phyloP scores from a whole-genome alignment of 2,888 invertebrate species.

The Drosophila cognata region DNA sequence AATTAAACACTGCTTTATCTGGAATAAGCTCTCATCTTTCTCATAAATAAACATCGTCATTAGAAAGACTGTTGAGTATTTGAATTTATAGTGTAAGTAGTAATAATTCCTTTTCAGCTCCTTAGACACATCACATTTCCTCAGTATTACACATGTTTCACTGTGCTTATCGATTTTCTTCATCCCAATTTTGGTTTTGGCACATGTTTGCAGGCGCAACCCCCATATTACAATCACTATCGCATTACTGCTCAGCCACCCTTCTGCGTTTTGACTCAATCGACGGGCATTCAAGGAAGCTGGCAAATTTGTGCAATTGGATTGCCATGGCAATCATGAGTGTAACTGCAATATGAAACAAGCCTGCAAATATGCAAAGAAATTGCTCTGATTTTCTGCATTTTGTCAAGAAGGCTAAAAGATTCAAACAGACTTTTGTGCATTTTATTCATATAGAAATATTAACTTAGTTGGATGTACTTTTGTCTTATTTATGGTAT shows the following conservation, averaged over 20 bases:
- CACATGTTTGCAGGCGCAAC: slow-evolving; percentile 18
- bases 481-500: slow-evolving; percentile 1
- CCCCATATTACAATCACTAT: slow-evolving; percentile 10
- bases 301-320: slow-evolving; percentile 49
- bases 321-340: slow-evolving; percentile 57
- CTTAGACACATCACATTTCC: neutral
- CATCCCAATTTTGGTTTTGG: neutral
- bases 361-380: slow-evolving; percentile 47
- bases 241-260: slow-evolving; percentile 41
- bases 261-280: slow-evolving; percentile 27
- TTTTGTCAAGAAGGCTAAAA: slow-evolving; percentile 25
- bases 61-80: neutral
- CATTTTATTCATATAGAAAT: neutral
- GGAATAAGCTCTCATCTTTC: neutral
- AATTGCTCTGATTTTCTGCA: slow-evolving; percentile 16
- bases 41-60: slow-evolving; percentile 1
- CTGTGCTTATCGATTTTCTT: slow-evolving; percentile 26
- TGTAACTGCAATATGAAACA: slow-evolving; percentile 20
- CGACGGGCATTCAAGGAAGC: slow-evolving; percentile 27
- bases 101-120: neutral
- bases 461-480: slow-evolving; percentile 12
- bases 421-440: slow-evolving; percentile 4
- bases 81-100: neutral
- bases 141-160: slow-evolving; percentile 11
- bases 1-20: neutral